A percentile compares a stretch with the other conserved stretches of the same genome.
phyloP scores from a whole-genome alignment of 2,888 invertebrate species.

The Meloe dianella region DNA sequence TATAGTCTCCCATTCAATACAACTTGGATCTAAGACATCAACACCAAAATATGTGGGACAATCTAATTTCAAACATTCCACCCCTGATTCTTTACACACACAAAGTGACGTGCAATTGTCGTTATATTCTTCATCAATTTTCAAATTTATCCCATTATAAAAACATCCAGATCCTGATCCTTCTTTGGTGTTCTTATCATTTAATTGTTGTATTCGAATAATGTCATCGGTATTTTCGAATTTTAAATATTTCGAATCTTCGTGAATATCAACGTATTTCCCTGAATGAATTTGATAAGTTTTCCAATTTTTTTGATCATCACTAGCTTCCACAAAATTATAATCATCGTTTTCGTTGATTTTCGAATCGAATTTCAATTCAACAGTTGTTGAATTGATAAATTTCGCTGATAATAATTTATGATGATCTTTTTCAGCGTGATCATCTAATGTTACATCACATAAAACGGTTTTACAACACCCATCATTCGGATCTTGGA shows the following conservation, averaged over 20 bases:
- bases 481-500: conserved; percentile 80
- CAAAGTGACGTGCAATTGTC: conserved; percentile 83
- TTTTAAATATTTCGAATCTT: conserved; percentile 50
- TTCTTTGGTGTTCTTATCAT: not conserved
- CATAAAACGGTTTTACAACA: conserved; percentile 88
- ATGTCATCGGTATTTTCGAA: conserved; percentile 53
- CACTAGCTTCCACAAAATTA: conserved; percentile 57
- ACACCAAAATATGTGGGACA: conserved; percentile 85
- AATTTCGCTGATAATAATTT: conserved; percentile 53
- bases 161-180: conserved; percentile 46
- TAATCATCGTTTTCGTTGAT: conserved; percentile 49
- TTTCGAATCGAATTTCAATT: conserved; percentile 56
- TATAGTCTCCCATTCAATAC: conserved; percentile 84
- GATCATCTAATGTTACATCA: conserved; percentile 81
- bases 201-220: conserved; percentile 43
- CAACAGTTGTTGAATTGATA: conserved; percentile 56
- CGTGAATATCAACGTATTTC: conserved; percentile 48
- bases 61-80: conserved; percentile 79
- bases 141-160: conserved; percentile 51
- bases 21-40: conserved; percentile 84
- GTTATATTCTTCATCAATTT: conserved; percentile 75
- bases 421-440: conserved; percentile 58
- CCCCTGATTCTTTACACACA: conserved; percentile 72
- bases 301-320: conserved; percentile 58
- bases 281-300: conserved; percentile 56